Percentiles rank a stretch among this genome's conserved stretches.
phyloP scores from a whole-genome alignment of 2,113 vertebrate species.

The Globicephala melas region DNA sequence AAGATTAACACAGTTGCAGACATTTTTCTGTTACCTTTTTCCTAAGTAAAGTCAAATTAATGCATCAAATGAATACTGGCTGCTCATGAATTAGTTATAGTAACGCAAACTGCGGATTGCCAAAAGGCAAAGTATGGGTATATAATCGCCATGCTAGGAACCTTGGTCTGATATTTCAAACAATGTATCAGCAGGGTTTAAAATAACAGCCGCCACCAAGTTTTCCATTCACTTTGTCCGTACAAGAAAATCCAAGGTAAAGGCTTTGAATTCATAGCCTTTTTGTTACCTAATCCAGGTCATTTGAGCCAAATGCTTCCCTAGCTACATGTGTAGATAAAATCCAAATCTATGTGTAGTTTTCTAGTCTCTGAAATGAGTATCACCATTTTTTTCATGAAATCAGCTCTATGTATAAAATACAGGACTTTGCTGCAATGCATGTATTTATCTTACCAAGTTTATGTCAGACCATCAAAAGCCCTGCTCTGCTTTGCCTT shows the following conservation, averaged over 20 bases:
- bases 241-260: slow-evolving; percentile 32
- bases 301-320: slow-evolving; percentile 13
- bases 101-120: neutral
- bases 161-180: neutral
- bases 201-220: neutral
- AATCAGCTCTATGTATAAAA: neutral
- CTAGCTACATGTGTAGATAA: neutral
- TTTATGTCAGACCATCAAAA: slow-evolving; percentile 10
- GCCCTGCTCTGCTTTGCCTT: neutral
- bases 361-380: neutral
- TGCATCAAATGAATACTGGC: neutral
- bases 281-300: slow-evolving; percentile 8
- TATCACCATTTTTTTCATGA: neutral
- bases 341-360: neutral
- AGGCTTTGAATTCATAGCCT: slow-evolving; percentile 4
- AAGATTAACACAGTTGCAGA: neutral
- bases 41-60: neutral
- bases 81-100: neutral
- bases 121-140: neutral
- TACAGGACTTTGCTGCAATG: neutral
- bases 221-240: slow-evolving; percentile 39
- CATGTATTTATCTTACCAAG: slow-evolving; percentile 39
- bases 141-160: neutral
- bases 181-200: slow-evolving; percentile 1
- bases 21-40: neutral